Evolutionary conservation across 2,113 vertebrate genomes (phyloP), one percentile per base, ranked within the genome.

Genomic region (Crotophaga sulcirostris): DNA sequence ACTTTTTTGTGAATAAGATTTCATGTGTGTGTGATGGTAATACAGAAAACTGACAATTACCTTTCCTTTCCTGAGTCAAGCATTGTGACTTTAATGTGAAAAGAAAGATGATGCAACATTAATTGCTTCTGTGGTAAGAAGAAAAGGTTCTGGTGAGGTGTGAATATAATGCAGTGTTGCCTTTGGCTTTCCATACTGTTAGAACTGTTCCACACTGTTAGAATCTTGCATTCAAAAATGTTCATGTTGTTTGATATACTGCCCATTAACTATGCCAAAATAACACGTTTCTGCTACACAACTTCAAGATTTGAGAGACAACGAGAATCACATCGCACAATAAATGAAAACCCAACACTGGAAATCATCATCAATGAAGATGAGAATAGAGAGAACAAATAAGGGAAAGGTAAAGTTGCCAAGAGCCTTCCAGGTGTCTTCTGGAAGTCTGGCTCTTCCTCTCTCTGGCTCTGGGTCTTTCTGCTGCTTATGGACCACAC

Each of bases 111-210:
- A 94, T 80, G 78, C 26, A 87, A 82, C 28, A 42, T 58, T 86
- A 90, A 93, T 95, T 92, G 20, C 42, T 90, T 81, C 90, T 63
- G n/a, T 33, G 38, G 45, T 83, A 92, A 86, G 45, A 87, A 81
- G 25, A 78, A 79, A 66, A 24, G 36, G 14, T 67, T 67, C 69
- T 40, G 31, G 40, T 23, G 82, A 68, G 18, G 49, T 75, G 51
- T 77, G 63, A 80, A 93, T 93, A 86, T 77, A 92, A 77, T 11
- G n/a, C 23, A 67, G n/a, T 33, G 33, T 77, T 88, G 20, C 26
- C 25, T 80, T 90, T 97, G 76, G 56, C 34, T 87, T 87, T 56
- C 42, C 25, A 9, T n/a, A 33, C 28, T 15, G 24, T 69, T 79
- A 87, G 64, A 78, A 84, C 2, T 38, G 24, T 42, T 42, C 40